Conservation (phyloP, 2,797 vertebrate genomes). For the Anguilla anguilla region DNA sequence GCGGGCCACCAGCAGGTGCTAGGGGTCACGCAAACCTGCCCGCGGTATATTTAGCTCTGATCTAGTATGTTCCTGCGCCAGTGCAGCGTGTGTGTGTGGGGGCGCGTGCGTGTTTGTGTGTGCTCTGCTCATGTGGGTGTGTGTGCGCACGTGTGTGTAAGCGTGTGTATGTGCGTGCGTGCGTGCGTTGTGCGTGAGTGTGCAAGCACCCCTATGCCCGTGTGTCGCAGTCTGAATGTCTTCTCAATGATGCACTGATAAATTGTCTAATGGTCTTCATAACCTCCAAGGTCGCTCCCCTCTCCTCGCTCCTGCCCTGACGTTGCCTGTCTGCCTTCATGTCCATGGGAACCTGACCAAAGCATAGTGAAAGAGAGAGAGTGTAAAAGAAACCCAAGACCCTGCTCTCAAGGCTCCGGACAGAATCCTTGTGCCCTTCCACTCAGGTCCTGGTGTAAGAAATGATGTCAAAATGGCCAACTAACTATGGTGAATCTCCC, state of each 20-base stretch:
- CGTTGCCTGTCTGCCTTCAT: not conserved
- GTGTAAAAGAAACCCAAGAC: not conserved
- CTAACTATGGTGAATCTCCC: no score
- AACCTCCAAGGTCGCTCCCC: not conserved
- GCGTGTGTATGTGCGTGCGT: not conserved
- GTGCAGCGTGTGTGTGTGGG: slow-evolving; percentile 29
- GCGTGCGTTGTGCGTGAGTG: not conserved
- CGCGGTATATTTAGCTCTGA: slow-evolving; percentile 76
- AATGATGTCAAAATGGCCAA: not conserved
- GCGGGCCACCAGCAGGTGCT: slow-evolving; percentile 63
- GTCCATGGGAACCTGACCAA: not conserved
- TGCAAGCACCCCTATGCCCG: not conserved
- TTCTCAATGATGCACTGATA: not conserved
- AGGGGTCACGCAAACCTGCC: slow-evolving; percentile 57
- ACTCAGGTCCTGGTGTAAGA: not conserved
- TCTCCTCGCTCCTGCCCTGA: not conserved
- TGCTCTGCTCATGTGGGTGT: not conserved
- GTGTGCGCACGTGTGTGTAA: not conserved
- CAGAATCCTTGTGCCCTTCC: not conserved
- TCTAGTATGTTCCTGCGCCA: slow-evolving; percentile 63
- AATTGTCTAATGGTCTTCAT: not conserved
- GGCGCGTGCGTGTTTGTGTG: slow-evolving; percentile 43
- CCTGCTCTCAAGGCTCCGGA: not conserved
- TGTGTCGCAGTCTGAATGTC: not conserved
- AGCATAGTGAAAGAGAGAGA: not conserved